Base-by-base conservation (phyloP, 92 coral and sea anemone species). In the Zoanthus sociatus region DNA sequence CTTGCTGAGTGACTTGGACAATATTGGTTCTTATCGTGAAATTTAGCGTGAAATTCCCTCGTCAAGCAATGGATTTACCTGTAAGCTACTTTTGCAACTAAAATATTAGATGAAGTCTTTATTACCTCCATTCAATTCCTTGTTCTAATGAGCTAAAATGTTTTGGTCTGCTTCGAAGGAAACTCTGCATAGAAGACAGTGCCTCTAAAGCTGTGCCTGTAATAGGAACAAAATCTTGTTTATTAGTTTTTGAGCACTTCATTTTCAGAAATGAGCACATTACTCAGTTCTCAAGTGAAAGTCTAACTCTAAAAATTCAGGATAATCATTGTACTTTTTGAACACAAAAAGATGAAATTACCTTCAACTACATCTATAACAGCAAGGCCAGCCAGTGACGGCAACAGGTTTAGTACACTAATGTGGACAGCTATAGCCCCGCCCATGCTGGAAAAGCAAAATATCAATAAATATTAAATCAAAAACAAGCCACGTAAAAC, bases 311-410 rank as follows among this genome's bases (percentile, higher is more conserved):
- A 37, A 37, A 37, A 37, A 37, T 37, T 37, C 2, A 0, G 42
- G 4, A 4, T 37, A 4, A 37, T 37, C 42, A 2, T 37, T 37
- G 42, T 4, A 1, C 1, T 37, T 37, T 37, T 37, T 4, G 4
- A 4, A 2, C 42, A 37, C 42, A 37, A 37, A 37, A 37, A 37
- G 4, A 37, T 37, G 42, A 37, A 37, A 37, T 37, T 90, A 97
- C 99, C 99, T 95, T 97, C 99, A 21, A 97, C 99, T 63, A 97
- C 98, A 86, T 97, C 99, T 66, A 97, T 90, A 50, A 97, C 95
- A 21, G 95, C 97, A 69, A 97, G 83, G 10, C 96, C 99, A 77
- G 84, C 90, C 50, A 97, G 92, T 48, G 95, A 89, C 4, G 97
- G 92, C 32, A 97, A 89, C 17, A 93, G 87, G 14, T 87, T 73